Base-by-base conservation (phyloP, 2,797 vertebrate genomes). In the Rhodeus uyekii region DNA sequence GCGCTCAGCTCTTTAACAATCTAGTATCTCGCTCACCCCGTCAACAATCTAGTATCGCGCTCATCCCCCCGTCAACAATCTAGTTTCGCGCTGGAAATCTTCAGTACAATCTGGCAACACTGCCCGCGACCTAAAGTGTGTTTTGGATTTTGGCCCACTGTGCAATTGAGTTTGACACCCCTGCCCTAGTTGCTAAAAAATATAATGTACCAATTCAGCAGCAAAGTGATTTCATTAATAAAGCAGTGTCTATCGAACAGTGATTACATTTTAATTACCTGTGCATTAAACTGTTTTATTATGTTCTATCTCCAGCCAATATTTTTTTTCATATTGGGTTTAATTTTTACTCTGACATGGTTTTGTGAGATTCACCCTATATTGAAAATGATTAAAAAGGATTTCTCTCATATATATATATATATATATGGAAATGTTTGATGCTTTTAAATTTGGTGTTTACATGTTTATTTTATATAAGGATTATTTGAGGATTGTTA, bases 391-490 rank as follows among this genome's bases (percentile, higher is more conserved):
- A n/a, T n/a, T n/a, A n/a, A n/a, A n/a, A n/a, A n/a, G n/a, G n/a
- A n/a, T n/a, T n/a, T n/a, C n/a, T n/a, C n/a, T n/a, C n/a, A n/a
- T n/a, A n/a, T n/a, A n/a, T n/a, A n/a, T n/a, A n/a, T n/a, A n/a
- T n/a, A 18, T 69, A 29, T 69, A 13, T 42, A 7, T 36, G 13
- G n/a, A 55, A 27, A n/a, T 75, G 50, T 64, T 44, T 48, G 53
- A 76, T 42, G 44, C 29, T 29, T 78, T 76, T 19, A 22, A n/a
- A 19, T 77, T 76, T 64, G 77, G 39, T 34, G 61, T 82, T 58
- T 86, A 87, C 88, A 86, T 82, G 88, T 32, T 81, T 87, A 73
- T 72, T 89, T 85, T 91, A 76, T 90, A 86, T 86, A 80, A 60
- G 89, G 85, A 86, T 83, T 73, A 73, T 88, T 77, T 55, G 53